Evolutionary conservation across 1,140 invertebrate species (phyloP), one percentile per base, ranked within the genome.

Genomic region (Drosophila teissieri): DNA sequence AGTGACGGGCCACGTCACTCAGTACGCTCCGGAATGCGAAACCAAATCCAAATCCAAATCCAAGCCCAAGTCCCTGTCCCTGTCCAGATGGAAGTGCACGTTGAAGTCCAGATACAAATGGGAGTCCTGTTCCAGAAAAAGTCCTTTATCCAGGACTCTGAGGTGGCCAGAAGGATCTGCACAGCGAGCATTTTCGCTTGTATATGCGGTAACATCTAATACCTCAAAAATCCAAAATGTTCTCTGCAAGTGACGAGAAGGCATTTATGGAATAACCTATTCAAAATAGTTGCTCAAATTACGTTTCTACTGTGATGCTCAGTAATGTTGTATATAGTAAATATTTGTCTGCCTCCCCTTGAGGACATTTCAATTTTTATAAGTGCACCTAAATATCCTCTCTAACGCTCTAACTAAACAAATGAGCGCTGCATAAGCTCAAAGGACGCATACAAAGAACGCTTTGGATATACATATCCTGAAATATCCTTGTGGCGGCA

Each of bases 371-470:
- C 14, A 39, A 48, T n/a, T 48, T n/a, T 27, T 27, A 27, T 4
- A 48, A 49, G n/a, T 49, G 8, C 14, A 27, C n/a, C 4, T 5
- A 11, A 49, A 34, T 4, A 31, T 39, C 34, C 8, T n/a, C 7
- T 31, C 19, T 19, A 19, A 31, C 31, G 8, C 19, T 11, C 24
- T n/a, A 53, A 54, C 54, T 54, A 73, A 68, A 78, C 78, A 82
- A 88, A 82, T 82, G 78, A 82, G 67, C 67, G 61, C 37, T 84
- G 60, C 70, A 83, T 84, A 84, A 84, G 75, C 75, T 79, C 75
- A 65, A 78, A 52, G 70, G 37, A 17, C 42, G 57, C 60, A 76
- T 39, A 46, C 52, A 56, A 39, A 61, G 56, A 70, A 31, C 48
- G 39, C 19, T 48, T 10, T 7, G 53, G 60, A 12, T 22, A 60